phyloP scores from a whole-genome alignment of 2,797 vertebrate species.

The Rhinophrynus dorsalis region DNA sequence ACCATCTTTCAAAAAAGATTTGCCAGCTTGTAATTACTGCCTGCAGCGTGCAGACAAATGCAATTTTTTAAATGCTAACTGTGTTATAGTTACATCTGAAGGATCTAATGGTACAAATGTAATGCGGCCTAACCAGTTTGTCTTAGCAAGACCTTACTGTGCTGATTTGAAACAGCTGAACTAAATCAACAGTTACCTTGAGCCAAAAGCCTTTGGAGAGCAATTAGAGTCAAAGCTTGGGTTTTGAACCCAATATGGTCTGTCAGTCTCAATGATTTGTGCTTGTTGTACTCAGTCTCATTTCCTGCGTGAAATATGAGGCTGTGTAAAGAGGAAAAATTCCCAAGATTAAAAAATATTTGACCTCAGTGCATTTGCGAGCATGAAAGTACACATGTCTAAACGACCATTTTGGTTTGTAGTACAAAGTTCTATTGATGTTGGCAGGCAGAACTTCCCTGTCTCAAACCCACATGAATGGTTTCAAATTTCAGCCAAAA shows the following conservation, averaged over 20 bases:
- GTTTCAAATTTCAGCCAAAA: slow-evolving; percentile 80
- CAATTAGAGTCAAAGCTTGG: slow-evolving; percentile 77
- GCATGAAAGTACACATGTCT: slow-evolving; percentile 80
- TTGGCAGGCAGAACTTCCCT: slow-evolving; percentile 77
- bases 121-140: slow-evolving; percentile 73
- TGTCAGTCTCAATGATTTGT: slow-evolving; percentile 82
- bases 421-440: slow-evolving; percentile 83
- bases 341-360: slow-evolving; percentile 79
- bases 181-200: slow-evolving; percentile 85
- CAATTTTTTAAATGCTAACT: slow-evolving; percentile 75
- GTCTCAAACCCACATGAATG: slow-evolving; percentile 81
- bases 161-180: slow-evolving; percentile 84
- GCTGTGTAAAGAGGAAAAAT: slow-evolving; percentile 75
- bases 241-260: slow-evolving; percentile 78
- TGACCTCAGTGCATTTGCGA: slow-evolving; percentile 77
- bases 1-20: slow-evolving; percentile 70
- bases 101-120: slow-evolving; percentile 70
- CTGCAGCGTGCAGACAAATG: slow-evolving; percentile 66
- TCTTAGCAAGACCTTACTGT: slow-evolving; percentile 72
- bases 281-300: slow-evolving; percentile 78
- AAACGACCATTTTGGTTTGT: slow-evolving; percentile 81
- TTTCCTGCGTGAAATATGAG: slow-evolving; percentile 80
- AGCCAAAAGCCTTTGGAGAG: slow-evolving; percentile 80
- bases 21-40: slow-evolving; percentile 70
- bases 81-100: slow-evolving; percentile 69